phyloP scores from a whole-genome alignment of 2,888 invertebrate genomes.

The Agrochola litura region DNA sequence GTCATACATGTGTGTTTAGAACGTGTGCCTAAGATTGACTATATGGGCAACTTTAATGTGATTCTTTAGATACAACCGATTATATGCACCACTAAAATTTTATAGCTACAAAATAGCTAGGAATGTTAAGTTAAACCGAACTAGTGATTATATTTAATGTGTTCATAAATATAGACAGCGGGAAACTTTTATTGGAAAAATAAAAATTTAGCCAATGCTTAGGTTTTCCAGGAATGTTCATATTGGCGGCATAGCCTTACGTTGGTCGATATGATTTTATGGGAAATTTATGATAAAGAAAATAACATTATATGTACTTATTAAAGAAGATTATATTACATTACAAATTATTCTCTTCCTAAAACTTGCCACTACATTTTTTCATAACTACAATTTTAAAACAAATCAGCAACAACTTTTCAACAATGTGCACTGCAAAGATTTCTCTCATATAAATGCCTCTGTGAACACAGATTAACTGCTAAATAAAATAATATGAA shows the following conservation, averaged over 20 bases:
- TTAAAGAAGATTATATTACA: no score
- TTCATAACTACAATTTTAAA: not conserved
- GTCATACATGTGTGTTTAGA: conserved; percentile 38
- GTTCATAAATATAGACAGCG: conserved; percentile 43
- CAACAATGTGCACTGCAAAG: not conserved
- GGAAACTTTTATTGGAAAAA: conserved; percentile 20
- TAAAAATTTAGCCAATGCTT: conserved; percentile 11
- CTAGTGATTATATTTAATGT: conserved; percentile 50
- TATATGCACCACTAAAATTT: conserved; percentile 49
- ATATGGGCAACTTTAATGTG: conserved; percentile 34
- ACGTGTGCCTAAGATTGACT: conserved; percentile 46
- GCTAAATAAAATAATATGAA: conserved; percentile 55
- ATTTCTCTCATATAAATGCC: conserved; percentile 2
- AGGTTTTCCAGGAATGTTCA: conserved; percentile 11
- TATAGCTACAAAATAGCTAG: conserved; percentile 50
- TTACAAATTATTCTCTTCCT: not conserved
- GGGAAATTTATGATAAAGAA: not conserved
- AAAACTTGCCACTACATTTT: not conserved
- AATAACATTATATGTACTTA: no score
- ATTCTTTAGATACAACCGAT: conserved; percentile 43
- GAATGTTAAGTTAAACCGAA: conserved; percentile 33
- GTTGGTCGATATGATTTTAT: not conserved
- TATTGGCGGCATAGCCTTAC: not conserved
- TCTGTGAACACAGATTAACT: conserved; percentile 45
- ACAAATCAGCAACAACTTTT: not conserved